Base-by-base conservation (phyloP, 2,888 invertebrate genomes). In the Rotaria sp. region DNA sequence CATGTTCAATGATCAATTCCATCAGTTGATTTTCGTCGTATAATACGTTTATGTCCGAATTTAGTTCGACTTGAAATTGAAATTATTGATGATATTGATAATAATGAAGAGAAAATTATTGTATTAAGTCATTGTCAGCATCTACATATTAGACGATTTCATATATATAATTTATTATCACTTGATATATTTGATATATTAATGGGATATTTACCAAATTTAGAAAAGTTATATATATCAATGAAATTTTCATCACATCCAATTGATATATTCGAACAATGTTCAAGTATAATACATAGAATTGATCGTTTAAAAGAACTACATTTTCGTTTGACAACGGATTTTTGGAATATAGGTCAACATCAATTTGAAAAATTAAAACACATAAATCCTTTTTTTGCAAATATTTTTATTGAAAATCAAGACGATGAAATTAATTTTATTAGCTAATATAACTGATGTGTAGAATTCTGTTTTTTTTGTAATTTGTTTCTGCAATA, bases 41-140 rank as follows among this genome's bases (percentile, higher is more conserved):
- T 45, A 41, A 26, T 75, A 75, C 75, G 75, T 75, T 75, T 75
- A 75, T 75, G 75, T 75, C 75, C 75, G 24, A 75, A 75, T 75
- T 45, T 75, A 41, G 4, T 41, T 38, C 75, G 75, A 75, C 38
- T 75, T 75, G 75, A 75, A 41, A 38, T 75, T 26, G 75, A 75
- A 75, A 41, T 75, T 8, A 75, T 75, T 11, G 45, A 41, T 26
- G 26, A 75, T 75, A 15, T 8, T 41, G 4, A 75, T 75, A 24
- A 13, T 26, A 41, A 80, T 41, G 45, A 80, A 45, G 80, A 80
- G n/a, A 41, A 26, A 80, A 45, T 80, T 41, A 80, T 45, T n/a
- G 26, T 80, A 13, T 41, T 26, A 26, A 45, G 18, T 45, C 80
- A 80, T 80, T 41, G 3, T 45, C 45, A 80, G 10, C 21, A 80